Percentiles rank a stretch among this genome's conserved stretches.
These are phyloP conservation scores for Turritopsis rubra DNA, from an alignment of 30 jellyfish, hydroid and myxozoan genomes.

Conservation along the genomic window DNA sequence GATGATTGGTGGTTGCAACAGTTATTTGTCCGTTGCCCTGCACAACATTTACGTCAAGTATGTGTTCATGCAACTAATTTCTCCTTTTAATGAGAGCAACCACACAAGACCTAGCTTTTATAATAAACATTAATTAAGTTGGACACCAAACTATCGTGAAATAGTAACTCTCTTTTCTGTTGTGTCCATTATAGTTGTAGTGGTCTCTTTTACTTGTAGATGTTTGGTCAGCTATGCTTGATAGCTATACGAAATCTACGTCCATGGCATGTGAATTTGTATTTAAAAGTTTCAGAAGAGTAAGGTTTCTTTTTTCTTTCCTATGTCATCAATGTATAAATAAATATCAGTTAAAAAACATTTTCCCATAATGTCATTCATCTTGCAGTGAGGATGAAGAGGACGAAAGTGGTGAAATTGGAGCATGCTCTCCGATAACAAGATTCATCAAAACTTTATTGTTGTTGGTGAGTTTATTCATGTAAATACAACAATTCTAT, in stretches of 20 bases:
- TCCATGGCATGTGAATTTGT: conserved; percentile 46
- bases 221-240: conserved; percentile 88
- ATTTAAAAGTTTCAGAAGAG: conserved; percentile 64
- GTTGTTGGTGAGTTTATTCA: conserved; percentile 42
- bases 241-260: conserved; percentile 69
- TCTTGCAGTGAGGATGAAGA: conserved; percentile 21
- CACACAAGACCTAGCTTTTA: no score
- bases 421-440: conserved; percentile 80
- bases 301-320: conserved; percentile 27
- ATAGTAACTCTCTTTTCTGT: no score
- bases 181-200: background rate
- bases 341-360: background rate
- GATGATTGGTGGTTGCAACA: conserved; percentile 98
- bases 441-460: conserved; percentile 71
- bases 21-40: conserved; percentile 78
- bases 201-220: conserved; percentile 31
- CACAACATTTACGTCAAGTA: conserved; percentile 83
- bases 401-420: conserved; percentile 50
- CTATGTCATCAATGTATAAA: background rate
- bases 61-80: background rate
- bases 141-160: no score
- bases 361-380: background rate
- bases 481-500: background rate
- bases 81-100: no score
- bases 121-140: no score